phyloP scores from a whole-genome alignment of 2,797 vertebrate species.

The Todus mexicanus region DNA sequence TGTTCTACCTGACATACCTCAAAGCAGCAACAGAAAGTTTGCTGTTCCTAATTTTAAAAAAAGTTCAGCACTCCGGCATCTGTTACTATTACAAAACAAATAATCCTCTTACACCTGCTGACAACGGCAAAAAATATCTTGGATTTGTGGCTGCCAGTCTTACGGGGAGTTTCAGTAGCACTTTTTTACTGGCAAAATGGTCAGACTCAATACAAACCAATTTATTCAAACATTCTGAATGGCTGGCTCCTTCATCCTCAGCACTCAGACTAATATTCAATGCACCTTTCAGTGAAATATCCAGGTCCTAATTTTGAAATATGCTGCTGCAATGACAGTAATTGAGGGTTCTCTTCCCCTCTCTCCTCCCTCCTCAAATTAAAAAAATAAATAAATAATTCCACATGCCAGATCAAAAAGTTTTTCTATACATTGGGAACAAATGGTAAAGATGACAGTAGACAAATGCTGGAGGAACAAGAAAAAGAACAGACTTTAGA shows the following conservation, averaged over 20 bases:
- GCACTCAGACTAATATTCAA: background rate
- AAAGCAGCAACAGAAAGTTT: background rate
- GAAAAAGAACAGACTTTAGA: background rate
- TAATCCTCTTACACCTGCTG: conserved; percentile 20
- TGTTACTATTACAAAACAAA: conserved; percentile 23
- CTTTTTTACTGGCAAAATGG: background rate
- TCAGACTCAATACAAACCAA: background rate
- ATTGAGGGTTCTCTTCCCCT: background rate
- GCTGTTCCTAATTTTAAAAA: background rate
- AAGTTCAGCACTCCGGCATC: background rate
- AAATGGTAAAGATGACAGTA: background rate
- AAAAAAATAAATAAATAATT: background rate
- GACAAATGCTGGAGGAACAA: background rate
- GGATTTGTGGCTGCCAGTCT: background rate
- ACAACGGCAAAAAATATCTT: background rate
- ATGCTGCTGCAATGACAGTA: background rate
- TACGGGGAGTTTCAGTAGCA: background rate
- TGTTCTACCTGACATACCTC: background rate
- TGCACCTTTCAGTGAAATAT: background rate
- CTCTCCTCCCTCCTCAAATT: background rate
- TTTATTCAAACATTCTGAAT: background rate
- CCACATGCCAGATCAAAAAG: background rate
- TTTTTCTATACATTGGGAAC: background rate
- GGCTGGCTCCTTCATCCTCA: background rate
- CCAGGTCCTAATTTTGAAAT: background rate